These are phyloP conservation scores for Elysia chlorotica DNA, from an alignment of 1,140 invertebrate genomes.

Conservation along the genomic window DNA sequence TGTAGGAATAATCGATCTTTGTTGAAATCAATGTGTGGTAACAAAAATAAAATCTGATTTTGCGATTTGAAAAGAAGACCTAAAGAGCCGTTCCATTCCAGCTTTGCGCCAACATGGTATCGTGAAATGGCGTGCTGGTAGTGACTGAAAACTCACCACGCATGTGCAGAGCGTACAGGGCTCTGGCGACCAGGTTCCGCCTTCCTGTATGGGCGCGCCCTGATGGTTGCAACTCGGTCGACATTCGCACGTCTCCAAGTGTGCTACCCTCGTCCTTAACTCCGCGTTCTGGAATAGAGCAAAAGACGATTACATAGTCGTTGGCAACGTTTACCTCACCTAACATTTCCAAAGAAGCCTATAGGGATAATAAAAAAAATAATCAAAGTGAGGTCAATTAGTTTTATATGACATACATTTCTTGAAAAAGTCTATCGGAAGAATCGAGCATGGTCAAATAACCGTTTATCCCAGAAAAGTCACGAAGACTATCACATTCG, in stretches of 20 bases:
- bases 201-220: conserved; percentile 41
- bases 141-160: conserved; percentile 39
- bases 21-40: conserved; percentile 14
- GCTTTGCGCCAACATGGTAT: background rate
- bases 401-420: background rate
- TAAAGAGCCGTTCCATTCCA: background rate
- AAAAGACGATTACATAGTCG: too few relatives aligned
- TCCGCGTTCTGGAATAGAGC: conserved; percentile 48
- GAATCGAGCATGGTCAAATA: background rate
- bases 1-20: conserved; percentile 20
- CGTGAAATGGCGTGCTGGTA: too few relatives aligned
- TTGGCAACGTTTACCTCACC: too few relatives aligned
- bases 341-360: background rate
- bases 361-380: background rate
- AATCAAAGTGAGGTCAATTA: background rate
- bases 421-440: too few relatives aligned
- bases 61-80: background rate
- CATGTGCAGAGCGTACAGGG: conserved; percentile 50
- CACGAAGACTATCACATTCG: background rate
- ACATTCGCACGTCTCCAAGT: conserved; percentile 48
- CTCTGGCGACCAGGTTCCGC: conserved; percentile 49
- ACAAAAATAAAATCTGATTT: background rate
- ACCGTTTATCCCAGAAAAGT: background rate
- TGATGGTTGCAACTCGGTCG: conserved; percentile 41
- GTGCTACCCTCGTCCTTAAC: conserved; percentile 33